Evolutionary conservation across 1,140 invertebrate species (phyloP), one percentile per base, ranked within the genome.

Genomic region (Amphibalanus amphitrite): DNA sequence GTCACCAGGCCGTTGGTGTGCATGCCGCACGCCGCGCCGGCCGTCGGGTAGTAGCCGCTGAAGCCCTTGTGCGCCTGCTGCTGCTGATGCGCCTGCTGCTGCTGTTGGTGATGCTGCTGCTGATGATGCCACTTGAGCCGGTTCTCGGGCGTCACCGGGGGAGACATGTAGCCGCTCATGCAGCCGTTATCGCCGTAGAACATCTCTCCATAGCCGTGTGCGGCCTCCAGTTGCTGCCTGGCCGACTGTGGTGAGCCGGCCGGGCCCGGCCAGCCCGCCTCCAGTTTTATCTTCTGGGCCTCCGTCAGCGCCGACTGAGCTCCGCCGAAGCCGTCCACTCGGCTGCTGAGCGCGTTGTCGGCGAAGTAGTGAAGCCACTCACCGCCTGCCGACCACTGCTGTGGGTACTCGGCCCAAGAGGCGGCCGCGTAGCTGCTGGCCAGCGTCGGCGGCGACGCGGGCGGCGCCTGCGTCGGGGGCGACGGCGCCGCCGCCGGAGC

Each of bases 361-460:
- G 47, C 20, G 47, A 59, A 59, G 47, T 59, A 59, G 13, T 59
- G 47, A 1, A 59, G 47, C 47, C 47, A 59, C 47, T 13, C 13
- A 20, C 47, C 47, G 17, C 47, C 47, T 13, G 47, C 47, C 6
- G 13, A 13, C 47, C 13, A 23, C 47, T 59, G 47, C 20, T 59
- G 47, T 20, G 47, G 47, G 13, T 59, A 23, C n/a, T 67, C 71
- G 70, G 33, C 25, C 71, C 70, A 10, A 33, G 69, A 4, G 73
- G 70, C 13, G 64, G 68, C 13, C 69, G 72, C 1, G 73, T 69
- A 28, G 73, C 69, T 8, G 59, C 74, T 17, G 70, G 29, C 15
- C 67, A 71, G 3, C 10, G 29, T 30, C 17, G 70, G 29, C 29
- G 70, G 29, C n/a, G 33, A 33, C 70, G 33, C 70, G 6, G 70